These are phyloP conservation scores for Cataglyphis altisquamis DNA, from an alignment of 2,888 invertebrate genomes.

Conservation along the genomic window DNA sequence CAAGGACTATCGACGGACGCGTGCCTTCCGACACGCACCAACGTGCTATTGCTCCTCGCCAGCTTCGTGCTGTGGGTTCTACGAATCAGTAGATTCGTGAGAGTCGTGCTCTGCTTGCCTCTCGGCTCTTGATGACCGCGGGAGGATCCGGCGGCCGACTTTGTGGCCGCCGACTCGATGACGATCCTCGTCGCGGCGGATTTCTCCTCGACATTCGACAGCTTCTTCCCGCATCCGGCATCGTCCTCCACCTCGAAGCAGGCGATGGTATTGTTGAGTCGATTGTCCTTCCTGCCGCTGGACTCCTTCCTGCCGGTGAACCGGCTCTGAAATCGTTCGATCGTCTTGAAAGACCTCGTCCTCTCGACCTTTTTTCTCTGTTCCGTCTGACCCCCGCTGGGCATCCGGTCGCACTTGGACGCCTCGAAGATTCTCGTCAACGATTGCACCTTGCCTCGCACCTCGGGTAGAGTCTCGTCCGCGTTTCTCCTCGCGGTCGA, in stretches of 20 bases:
- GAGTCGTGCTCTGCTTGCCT: conserved; percentile 79
- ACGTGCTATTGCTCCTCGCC: conserved; percentile 88
- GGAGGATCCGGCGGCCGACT: conserved; percentile 20
- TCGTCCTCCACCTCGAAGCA: conserved; percentile 75
- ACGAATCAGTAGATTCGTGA: conserved; percentile 88
- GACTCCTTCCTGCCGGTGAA: conserved; percentile 82
- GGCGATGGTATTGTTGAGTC: conserved; percentile 78
- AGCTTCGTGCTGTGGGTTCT: conserved; percentile 92
- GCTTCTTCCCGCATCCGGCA: conserved; percentile 57
- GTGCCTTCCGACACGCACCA: conserved; percentile 79
- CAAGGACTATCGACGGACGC: conserved; percentile 74
- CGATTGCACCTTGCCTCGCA: conserved; percentile 83
- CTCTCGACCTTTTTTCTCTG: conserved; percentile 83
- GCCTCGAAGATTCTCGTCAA: conserved; percentile 84
- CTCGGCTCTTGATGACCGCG: conserved; percentile 59
- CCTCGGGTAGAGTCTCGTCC: conserved; percentile 69
- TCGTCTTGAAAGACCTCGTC: conserved; percentile 84
- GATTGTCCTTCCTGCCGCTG: conserved; percentile 69
- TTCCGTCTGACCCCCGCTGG: conserved; percentile 57
- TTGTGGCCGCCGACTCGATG: conserved; percentile 44
- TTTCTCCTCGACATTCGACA: conserved; percentile 58
- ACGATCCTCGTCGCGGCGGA: conserved; percentile 24
- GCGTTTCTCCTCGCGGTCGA: conserved; percentile 37
- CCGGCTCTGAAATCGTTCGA: conserved; percentile 83
- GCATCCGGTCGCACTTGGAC: conserved; percentile 68